phyloP scores from a whole-genome alignment of 2,797 vertebrate species.

The Gymnothorax reevesii region DNA sequence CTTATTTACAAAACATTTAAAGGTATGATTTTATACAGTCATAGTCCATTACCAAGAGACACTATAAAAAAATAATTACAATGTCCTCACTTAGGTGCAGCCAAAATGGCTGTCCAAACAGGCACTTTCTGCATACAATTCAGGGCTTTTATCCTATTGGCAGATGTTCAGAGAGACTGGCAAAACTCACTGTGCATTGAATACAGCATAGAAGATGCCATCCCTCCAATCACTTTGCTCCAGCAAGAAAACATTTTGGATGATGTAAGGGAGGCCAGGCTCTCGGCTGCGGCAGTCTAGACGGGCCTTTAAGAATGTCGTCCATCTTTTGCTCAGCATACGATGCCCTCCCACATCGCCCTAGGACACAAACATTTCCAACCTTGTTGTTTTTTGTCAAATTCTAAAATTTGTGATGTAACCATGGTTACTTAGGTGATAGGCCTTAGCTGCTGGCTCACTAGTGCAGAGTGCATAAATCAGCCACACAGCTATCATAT shows the following conservation, averaged over 20 bases:
- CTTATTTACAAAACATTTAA: too few relatives aligned
- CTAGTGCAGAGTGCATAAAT: not conserved
- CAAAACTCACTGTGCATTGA: slow-evolving; percentile 72
- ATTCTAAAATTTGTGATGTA: too few relatives aligned
- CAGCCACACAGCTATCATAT: not conserved
- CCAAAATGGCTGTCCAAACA: not conserved
- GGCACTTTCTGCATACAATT: not conserved
- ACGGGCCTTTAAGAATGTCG: slow-evolving; percentile 76
- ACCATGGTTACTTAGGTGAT: not conserved
- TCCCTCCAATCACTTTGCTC: slow-evolving; percentile 66
- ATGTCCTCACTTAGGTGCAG: too few relatives aligned
- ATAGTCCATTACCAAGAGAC: too few relatives aligned
- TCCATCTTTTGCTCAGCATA: slow-evolving; percentile 77
- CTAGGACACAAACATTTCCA: slow-evolving; percentile 45
- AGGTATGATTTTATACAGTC: too few relatives aligned
- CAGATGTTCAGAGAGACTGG: not conserved
- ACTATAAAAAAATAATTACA: too few relatives aligned
- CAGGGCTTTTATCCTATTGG: not conserved
- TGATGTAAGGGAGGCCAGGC: slow-evolving; percentile 69
- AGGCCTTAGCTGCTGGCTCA: not conserved
- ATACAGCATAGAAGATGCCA: slow-evolving; percentile 76
- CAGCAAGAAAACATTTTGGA: slow-evolving; percentile 75
- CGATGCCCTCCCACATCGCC: slow-evolving; percentile 71
- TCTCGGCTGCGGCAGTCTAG: slow-evolving; percentile 72
- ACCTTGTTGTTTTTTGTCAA: not conserved